Percentiles rank a stretch among this genome's conserved stretches.
Conservation (phyloP, 2,888 invertebrate species). For the Exocentrus adspersus region DNA sequence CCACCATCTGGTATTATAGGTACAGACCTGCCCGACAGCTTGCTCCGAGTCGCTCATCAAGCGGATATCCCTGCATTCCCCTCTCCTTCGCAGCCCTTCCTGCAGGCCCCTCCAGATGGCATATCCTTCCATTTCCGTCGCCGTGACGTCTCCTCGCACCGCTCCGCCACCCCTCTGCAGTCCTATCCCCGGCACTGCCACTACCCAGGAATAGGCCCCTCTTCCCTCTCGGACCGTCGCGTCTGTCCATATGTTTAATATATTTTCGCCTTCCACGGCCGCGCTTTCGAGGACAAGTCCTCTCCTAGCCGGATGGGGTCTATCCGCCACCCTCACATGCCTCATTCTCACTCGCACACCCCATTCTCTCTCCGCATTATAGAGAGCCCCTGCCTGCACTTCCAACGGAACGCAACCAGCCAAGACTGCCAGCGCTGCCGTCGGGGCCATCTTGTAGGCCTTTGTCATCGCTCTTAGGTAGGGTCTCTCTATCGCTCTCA, state of each 20-base stretch:
- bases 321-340: neutral
- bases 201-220: neutral
- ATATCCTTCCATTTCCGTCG: neutral
- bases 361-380: neutral
- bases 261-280: neutral
- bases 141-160: neutral
- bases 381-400: neutral
- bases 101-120: neutral
- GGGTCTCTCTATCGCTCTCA: conserved; percentile 34
- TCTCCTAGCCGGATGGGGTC: conserved; percentile 4
- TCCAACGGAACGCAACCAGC: neutral
- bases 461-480: conserved; percentile 32
- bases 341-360: neutral
- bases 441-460: conserved; percentile 37
- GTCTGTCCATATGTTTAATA: neutral
- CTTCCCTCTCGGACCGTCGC: neutral
- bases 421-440: conserved; percentile 6
- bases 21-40: neutral
- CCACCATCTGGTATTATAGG: neutral
- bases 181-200: neutral
- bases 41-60: neutral
- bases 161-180: neutral
- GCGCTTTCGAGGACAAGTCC: too few relatives aligned
- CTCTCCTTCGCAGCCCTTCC: neutral
- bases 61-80: neutral